Evolutionary conservation across 1,140 invertebrate genomes (phyloP).

Genomic region (Frieseomelitta varia): DNA sequence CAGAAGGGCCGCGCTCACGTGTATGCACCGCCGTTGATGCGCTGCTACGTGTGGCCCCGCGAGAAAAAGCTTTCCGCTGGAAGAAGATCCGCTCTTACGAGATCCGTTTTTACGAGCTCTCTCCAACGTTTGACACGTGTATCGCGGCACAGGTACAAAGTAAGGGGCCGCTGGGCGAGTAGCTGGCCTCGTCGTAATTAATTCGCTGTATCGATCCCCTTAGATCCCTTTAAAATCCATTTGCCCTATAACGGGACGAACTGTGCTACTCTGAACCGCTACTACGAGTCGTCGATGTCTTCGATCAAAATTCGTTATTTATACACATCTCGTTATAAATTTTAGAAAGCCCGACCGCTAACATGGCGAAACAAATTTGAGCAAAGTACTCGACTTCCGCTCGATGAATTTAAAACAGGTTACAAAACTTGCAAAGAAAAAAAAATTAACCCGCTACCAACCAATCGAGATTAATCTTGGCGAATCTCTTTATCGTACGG

Average conservation of each 20-base stretch:
- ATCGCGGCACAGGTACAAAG: constrained; percentile 11
- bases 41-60: constrained; percentile 29
- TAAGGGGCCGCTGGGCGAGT: constrained; percentile 21
- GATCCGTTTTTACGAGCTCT: constrained; percentile 7
- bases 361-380: too few species aligned
- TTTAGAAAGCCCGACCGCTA: too few species aligned
- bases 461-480: background rate
- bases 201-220: background rate
- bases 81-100: constrained; percentile 43
- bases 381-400: too few species aligned
- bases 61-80: constrained; percentile 9
- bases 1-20: constrained; percentile 35
- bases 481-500: too few species aligned
- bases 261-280: too few species aligned
- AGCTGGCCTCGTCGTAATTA: constrained; percentile 22
- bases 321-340: too few species aligned
- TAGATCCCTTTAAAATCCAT: background rate
- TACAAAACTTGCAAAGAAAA: background rate
- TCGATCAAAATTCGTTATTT: too few species aligned
- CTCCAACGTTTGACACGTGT: constrained; percentile 36
- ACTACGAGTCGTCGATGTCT: too few species aligned
- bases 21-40: background rate
- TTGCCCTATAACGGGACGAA: background rate
- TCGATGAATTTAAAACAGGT: background rate
- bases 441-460: background rate